phyloP scores from a whole-genome alignment of 1,140 invertebrate species.

The Panagrolaimus sp. region DNA sequence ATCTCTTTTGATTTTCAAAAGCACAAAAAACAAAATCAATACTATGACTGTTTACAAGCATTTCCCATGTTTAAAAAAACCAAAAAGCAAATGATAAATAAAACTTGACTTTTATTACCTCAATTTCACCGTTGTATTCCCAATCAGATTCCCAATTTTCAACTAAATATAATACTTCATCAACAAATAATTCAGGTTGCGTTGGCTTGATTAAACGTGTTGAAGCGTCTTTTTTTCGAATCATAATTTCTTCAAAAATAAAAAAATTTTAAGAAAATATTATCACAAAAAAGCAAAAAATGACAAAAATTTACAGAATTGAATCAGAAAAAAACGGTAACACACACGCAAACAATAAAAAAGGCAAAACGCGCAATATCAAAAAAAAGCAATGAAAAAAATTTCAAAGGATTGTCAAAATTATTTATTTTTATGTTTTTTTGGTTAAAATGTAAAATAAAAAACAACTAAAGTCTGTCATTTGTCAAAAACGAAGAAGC shows the following conservation, averaged over 20 bases:
- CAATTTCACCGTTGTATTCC: slow-evolving; percentile 32
- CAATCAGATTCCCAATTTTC: slow-evolving; percentile 34
- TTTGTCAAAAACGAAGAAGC: too few relatives aligned
- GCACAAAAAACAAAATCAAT: neutral
- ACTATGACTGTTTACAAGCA: neutral
- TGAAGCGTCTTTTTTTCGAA: slow-evolving; percentile 34
- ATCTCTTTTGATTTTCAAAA: neutral
- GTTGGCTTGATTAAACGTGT: slow-evolving; percentile 42
- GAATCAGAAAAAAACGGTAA: too few relatives aligned
- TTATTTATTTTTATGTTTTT: too few relatives aligned
- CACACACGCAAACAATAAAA: too few relatives aligned
- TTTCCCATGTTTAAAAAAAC: neutral
- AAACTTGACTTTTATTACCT: slow-evolving; percentile 11
- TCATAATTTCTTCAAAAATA: slow-evolving; percentile 19
- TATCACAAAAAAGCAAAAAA: too few relatives aligned
- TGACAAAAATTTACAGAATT: too few relatives aligned
- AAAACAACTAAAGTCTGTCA: too few relatives aligned
- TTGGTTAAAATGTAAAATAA: too few relatives aligned
- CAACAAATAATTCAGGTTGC: slow-evolving; percentile 30
- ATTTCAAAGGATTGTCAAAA: too few relatives aligned
- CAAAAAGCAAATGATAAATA: neutral
- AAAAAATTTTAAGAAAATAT: too few relatives aligned
- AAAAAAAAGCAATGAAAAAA: too few relatives aligned
- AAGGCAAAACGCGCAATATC: too few relatives aligned
- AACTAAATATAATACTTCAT: slow-evolving; percentile 26